Evolutionary conservation across 2,113 vertebrate genomes (phyloP), one percentile per base, ranked within the genome.

Genomic region (Pipra filicauda): DNA sequence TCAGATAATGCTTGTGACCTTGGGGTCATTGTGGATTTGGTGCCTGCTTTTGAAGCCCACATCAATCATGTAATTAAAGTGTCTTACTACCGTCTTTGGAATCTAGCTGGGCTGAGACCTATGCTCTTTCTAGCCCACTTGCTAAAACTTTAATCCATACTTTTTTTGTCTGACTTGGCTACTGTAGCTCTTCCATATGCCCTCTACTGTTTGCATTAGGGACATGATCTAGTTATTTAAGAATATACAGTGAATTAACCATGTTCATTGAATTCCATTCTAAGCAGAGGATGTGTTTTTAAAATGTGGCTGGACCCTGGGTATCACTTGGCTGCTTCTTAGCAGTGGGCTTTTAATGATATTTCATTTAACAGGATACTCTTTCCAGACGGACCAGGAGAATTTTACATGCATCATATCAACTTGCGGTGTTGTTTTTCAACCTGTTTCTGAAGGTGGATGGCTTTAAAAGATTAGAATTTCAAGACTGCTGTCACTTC

Each of bases 51-150:
- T 97, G 97, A 97, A 97, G 96, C 83, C 69, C 52, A 89, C 96
- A 97, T 97, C 96, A 97, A 95, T 97, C 97, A 97, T 64, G 75
- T 89, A 97, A 97, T 97, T 97, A 97, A 97, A 97, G 87, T 97
- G 95, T 96, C 94, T 96, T 91, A 89, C 97, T 95, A 90, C 87
- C 93, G 89, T 96, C 96, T 97, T 97, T 97, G 97, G 96, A 97
- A 96, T 96, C 96, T 96, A 92, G 80, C 91, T 91, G 95, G 92
- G 71, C 91, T 89, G 89, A 96, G 94, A 97, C 89, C 92, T 96
- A 75, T 95, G 91, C 89, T 97, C 89, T 94, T 97, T 96, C 79
- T 95, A 91, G 92, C 71, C 83, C 77, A 80, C 87, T 96, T 95
- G 85, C 90, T 96, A 92, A 96, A 97, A 96, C 89, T 96, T 96